Evolutionary conservation across 2,113 vertebrate genomes (phyloP).

Genomic region (Melanocharis versteri): DNA sequence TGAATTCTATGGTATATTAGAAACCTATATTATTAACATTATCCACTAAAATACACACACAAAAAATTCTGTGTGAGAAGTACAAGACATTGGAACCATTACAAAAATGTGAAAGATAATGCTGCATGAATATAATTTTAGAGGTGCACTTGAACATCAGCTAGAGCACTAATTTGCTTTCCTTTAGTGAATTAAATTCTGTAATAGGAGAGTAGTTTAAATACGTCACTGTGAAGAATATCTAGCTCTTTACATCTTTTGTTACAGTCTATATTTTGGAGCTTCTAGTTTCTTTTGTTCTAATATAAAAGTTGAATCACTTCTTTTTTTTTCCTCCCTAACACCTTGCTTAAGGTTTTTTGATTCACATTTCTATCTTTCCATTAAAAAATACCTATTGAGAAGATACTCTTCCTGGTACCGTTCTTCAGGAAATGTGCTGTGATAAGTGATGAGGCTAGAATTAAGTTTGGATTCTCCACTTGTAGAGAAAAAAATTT

Average conservation of each 20-base stretch:
- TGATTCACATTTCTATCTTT: background rate
- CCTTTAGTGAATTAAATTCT: background rate
- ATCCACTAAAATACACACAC: background rate
- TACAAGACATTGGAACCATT: background rate
- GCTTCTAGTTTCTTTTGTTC: background rate
- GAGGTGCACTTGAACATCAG: background rate
- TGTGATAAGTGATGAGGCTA: background rate
- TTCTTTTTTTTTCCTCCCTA: rapidly evolving
- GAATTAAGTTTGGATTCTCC: background rate
- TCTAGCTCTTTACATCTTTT: background rate
- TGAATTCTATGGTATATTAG: background rate
- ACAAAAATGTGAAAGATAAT: background rate
- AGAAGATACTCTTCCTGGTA: background rate
- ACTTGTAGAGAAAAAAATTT: background rate
- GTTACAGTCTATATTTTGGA: background rate
- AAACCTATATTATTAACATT: background rate
- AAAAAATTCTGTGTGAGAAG: no score
- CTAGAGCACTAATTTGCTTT: background rate
- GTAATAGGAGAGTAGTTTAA: background rate
- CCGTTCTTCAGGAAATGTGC: background rate
- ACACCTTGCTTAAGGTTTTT: background rate
- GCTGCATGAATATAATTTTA: background rate
- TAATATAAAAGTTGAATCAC: background rate
- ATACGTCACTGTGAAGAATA: background rate
- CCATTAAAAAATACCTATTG: background rate